phyloP scores from a whole-genome alignment of 1,140 invertebrate species.

The Dendrolimus kikuchii region DNA sequence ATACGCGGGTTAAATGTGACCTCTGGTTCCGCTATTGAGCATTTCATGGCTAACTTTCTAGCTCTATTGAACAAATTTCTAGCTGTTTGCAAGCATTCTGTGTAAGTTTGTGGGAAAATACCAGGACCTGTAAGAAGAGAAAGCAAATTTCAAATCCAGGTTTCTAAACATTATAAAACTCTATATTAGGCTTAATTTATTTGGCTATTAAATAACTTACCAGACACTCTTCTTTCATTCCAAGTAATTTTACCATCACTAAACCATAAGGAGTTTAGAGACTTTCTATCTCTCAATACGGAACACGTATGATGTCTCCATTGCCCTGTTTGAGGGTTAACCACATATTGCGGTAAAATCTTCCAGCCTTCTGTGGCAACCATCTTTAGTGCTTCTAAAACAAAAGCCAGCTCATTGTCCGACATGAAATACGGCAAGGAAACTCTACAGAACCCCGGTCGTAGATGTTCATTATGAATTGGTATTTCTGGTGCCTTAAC shows the following conservation, averaged over 20 bases:
- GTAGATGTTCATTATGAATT: conserved; percentile 78
- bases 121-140: conserved; percentile 72
- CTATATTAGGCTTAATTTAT: neutral
- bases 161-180: neutral
- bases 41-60: conserved; percentile 82
- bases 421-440: conserved; percentile 90
- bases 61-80: conserved; percentile 85
- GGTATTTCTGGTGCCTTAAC: conserved; percentile 53
- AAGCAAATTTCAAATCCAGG: neutral
- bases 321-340: conserved; percentile 91
- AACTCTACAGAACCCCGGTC: conserved; percentile 90
- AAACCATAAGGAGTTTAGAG: conserved; percentile 85
- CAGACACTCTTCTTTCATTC: conserved; percentile 78
- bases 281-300: conserved; percentile 86
- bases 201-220: conserved; percentile 26
- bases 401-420: conserved; percentile 85
- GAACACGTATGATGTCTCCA: conserved; percentile 90
- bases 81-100: conserved; percentile 85
- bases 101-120: conserved; percentile 79
- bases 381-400: conserved; percentile 89
- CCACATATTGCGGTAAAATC: conserved; percentile 88
- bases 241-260: conserved; percentile 83
- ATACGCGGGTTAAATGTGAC: conserved; percentile 78
- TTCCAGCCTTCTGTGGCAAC: conserved; percentile 93
- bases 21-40: conserved; percentile 81